phyloP scores from a whole-genome alignment of 2,113 vertebrate species.

The Odobenus rosmarus region DNA sequence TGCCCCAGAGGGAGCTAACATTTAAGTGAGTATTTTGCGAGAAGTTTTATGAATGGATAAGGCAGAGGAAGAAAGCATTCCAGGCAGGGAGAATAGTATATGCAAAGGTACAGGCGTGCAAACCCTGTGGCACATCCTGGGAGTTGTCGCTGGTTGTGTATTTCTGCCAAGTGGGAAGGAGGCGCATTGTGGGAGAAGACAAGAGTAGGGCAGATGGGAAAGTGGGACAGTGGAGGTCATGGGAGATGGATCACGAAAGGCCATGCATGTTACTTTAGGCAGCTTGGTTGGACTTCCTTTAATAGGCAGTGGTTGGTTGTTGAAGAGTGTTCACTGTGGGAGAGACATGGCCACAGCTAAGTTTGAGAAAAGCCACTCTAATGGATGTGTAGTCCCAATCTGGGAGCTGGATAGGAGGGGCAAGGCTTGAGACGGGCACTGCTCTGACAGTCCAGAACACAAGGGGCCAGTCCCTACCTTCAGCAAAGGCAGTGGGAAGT shows the following conservation, averaged over 20 bases:
- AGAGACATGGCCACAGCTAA: not conserved
- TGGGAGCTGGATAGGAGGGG: not conserved
- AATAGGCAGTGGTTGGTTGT: not conserved
- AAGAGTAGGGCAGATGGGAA: not conserved
- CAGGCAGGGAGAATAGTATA: not conserved
- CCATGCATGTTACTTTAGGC: not conserved
- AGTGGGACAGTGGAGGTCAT: not conserved
- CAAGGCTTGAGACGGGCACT: not conserved
- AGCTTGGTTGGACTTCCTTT: not conserved
- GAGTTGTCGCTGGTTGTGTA: not conserved
- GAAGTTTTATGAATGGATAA: not conserved
- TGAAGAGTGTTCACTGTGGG: not conserved
- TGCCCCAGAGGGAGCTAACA: not conserved
- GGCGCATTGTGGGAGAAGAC: not conserved
- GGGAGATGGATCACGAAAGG: not conserved
- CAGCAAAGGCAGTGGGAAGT: not conserved
- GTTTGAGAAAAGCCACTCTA: not conserved
- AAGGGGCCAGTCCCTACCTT: not conserved
- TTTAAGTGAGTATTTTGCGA: not conserved
- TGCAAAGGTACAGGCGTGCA: not conserved
- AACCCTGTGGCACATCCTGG: too few species aligned
- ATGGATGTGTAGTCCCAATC: not conserved
- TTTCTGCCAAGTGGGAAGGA: not conserved
- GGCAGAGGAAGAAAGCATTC: not conserved
- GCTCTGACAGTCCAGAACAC: not conserved